phyloP scores from a whole-genome alignment of 2,113 vertebrate genomes.

The Conger conger region DNA sequence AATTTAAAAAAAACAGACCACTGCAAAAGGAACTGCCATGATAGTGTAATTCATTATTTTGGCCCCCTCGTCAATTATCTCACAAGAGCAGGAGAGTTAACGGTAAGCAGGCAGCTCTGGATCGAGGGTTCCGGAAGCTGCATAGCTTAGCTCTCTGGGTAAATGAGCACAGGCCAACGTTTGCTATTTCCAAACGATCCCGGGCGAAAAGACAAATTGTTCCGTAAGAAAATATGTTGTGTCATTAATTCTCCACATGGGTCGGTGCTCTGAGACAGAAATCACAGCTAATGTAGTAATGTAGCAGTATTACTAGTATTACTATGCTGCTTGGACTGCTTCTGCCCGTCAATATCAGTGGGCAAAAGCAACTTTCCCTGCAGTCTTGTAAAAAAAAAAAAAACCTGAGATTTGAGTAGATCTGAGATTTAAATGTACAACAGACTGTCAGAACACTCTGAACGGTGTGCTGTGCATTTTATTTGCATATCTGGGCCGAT shows the following conservation, averaged over 20 bases:
- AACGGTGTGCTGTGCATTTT: neutral
- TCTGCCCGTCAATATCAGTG: neutral
- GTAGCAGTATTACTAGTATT: neutral
- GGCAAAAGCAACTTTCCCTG: neutral
- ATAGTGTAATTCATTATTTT: neutral
- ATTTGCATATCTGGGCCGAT: neutral
- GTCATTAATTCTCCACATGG: constrained; percentile 30
- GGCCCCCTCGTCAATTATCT: neutral
- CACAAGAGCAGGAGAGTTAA: neutral
- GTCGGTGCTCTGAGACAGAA: neutral
- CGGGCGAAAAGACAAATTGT: constrained; percentile 30
- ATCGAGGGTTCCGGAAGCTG: neutral
- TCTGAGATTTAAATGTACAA: constrained; percentile 17
- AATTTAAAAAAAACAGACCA: neutral
- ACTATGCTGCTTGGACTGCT: neutral
- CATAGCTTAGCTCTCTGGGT: neutral
- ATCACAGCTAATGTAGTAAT: neutral
- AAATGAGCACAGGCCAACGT: neutral
- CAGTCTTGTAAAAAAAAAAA: neutral
- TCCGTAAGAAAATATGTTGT: constrained; percentile 26
- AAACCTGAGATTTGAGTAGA: neutral
- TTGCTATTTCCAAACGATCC: neutral
- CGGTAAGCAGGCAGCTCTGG: neutral
- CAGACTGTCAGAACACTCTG: neutral
- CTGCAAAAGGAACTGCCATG: neutral